Evolutionary conservation across 1,140 invertebrate genomes (phyloP).

Genomic region (Zaprionus capensis): DNA sequence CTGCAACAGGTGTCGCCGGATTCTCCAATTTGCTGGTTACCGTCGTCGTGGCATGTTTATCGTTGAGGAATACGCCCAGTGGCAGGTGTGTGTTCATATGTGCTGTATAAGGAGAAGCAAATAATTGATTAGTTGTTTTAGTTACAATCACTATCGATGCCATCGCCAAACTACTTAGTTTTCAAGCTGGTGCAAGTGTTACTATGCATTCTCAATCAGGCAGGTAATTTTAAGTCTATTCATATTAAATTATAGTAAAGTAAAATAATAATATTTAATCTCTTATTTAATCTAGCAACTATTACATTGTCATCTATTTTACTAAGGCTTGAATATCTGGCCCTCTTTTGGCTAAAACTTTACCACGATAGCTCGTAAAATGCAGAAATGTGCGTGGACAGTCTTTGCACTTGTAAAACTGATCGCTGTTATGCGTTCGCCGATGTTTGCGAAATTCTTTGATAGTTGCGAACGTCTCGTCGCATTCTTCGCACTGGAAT

Average conservation of each 20-base stretch:
- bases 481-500: slow-evolving; percentile 86
- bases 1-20: slow-evolving; percentile 6
- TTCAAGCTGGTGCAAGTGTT: slow-evolving; percentile 46
- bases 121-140: slow-evolving; percentile 12
- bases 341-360: slow-evolving; percentile 24
- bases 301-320: neutral
- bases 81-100: slow-evolving; percentile 71
- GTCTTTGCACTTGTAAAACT: slow-evolving; percentile 86
- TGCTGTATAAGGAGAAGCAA: slow-evolving; percentile 37
- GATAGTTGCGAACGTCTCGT: slow-evolving; percentile 85
- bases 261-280: neutral
- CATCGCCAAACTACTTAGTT: slow-evolving; percentile 13
- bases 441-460: slow-evolving; percentile 86
- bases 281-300: slow-evolving; percentile 11
- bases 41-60: slow-evolving; percentile 46
- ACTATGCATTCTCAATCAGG: slow-evolving; percentile 31
- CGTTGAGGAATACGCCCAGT: slow-evolving; percentile 62
- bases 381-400: slow-evolving; percentile 86
- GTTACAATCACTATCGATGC: neutral
- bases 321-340: neutral
- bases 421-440: slow-evolving; percentile 86
- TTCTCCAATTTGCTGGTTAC: slow-evolving; percentile 22
- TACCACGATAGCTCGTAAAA: slow-evolving; percentile 84
- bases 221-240: neutral
- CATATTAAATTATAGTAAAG: neutral